Conservation (phyloP, 1,140 invertebrate genomes). For the Plodia interpunctella region DNA sequence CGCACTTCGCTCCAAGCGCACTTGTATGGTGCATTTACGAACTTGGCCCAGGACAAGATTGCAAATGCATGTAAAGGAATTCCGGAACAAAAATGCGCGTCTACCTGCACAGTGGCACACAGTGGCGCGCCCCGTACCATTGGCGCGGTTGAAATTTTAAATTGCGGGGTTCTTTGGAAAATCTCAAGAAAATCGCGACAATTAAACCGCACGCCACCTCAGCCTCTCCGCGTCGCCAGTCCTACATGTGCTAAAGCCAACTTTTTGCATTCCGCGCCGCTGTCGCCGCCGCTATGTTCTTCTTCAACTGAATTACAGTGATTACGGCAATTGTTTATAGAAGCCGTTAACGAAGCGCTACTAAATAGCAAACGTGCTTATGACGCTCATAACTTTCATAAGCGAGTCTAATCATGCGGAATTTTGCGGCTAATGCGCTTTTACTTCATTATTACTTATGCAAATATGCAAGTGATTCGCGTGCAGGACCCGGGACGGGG, state of each 20-base stretch:
- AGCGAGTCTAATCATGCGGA: neutral
- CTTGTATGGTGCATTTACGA: slow-evolving; percentile 8
- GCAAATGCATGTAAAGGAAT: slow-evolving; percentile 69
- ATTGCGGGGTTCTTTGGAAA: slow-evolving; percentile 71
- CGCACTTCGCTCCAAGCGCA: slow-evolving; percentile 5
- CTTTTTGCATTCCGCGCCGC: slow-evolving; percentile 52
- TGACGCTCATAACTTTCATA: slow-evolving; percentile 7
- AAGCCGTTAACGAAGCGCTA: slow-evolving; percentile 24
- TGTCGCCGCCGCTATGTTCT: slow-evolving; percentile 28
- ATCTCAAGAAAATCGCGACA: slow-evolving; percentile 65
- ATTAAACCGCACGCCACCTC: slow-evolving; percentile 36
- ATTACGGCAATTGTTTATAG: slow-evolving; percentile 42
- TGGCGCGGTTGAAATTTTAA: slow-evolving; percentile 52
- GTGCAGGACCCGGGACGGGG: slow-evolving; percentile 52
- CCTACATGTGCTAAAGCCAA: slow-evolving; percentile 42
- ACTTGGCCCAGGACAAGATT: slow-evolving; percentile 45
- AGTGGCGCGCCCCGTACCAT: slow-evolving; percentile 36
- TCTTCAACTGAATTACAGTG: slow-evolving; percentile 23
- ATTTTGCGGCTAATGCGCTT: slow-evolving; percentile 6
- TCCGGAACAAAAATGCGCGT: slow-evolving; percentile 68
- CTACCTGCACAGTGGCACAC: slow-evolving; percentile 54
- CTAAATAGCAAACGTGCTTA: slow-evolving; percentile 5
- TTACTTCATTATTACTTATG: neutral
- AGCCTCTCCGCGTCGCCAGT: slow-evolving; percentile 34
- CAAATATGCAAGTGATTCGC: slow-evolving; percentile 49